Evolutionary conservation across 2,888 invertebrate species (phyloP).

Genomic region (Acronicta leporina): DNA sequence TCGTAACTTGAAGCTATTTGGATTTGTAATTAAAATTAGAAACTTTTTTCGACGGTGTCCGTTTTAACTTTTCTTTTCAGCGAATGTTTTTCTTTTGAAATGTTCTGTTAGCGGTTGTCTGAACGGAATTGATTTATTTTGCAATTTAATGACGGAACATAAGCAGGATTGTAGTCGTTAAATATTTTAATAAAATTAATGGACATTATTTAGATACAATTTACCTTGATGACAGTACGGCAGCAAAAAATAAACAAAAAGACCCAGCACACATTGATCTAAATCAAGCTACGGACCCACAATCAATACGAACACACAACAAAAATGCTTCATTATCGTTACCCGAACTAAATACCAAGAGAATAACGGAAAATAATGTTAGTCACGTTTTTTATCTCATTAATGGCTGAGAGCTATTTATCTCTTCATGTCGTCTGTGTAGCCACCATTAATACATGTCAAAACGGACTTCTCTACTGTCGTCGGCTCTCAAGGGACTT

Average conservation of each 20-base stretch:
- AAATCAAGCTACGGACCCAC: conserved; percentile 23
- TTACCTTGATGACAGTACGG: not conserved
- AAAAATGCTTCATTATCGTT: conserved; percentile 50
- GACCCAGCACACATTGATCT: conserved; percentile 13
- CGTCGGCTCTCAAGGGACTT: conserved; percentile 61
- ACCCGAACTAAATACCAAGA: conserved; percentile 66
- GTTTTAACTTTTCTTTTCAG: conserved; percentile 47
- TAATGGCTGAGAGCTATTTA: conserved; percentile 80
- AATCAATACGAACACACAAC: conserved; percentile 33
- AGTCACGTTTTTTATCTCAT: conserved; percentile 83
- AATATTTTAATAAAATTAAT: not conserved
- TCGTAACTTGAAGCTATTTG: conserved; percentile 66
- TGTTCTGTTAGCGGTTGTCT: conserved; percentile 21
- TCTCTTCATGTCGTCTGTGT: conserved; percentile 75
- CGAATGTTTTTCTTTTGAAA: conserved; percentile 44
- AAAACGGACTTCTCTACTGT: conserved; percentile 67
- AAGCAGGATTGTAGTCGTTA: conserved; percentile 2
- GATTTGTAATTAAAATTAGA: conserved; percentile 68
- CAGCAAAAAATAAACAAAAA: conserved; percentile 1
- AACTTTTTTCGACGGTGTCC: conserved; percentile 54
- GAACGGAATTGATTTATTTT: conserved; percentile 36
- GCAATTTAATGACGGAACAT: conserved; percentile 22
- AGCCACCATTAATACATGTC: conserved; percentile 82
- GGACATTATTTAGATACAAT: not conserved
- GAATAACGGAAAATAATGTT: conserved; percentile 61